Percentiles rank a stretch among this genome's conserved stretches.
Conservation (phyloP, 2,797 vertebrate genomes). For the Novumbra hubbsi region DNA sequence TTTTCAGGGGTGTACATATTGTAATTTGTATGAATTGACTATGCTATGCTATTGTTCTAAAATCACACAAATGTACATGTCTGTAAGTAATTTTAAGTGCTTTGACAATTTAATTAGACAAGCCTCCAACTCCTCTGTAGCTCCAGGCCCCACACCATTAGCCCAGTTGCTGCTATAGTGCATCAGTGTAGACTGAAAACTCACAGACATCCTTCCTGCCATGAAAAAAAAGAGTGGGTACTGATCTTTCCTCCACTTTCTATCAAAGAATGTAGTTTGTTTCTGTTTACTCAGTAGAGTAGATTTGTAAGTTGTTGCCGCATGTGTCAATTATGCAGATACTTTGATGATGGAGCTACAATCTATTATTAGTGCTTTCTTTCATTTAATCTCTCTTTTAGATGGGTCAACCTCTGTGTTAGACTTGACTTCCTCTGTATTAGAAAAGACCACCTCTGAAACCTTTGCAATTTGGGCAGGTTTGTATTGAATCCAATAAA, state of each 20-base stretch:
- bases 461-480: not conserved
- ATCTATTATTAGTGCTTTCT: not conserved
- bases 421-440: not conserved
- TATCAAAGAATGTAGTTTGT: not conserved
- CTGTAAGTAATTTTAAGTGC: not conserved
- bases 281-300: constrained; percentile 25
- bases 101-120: not conserved
- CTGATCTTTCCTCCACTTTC: not conserved
- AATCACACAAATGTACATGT: not conserved
- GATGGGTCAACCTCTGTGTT: not conserved
- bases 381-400: not conserved
- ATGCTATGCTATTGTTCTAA: not conserved
- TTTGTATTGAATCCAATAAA: constrained; percentile 1
- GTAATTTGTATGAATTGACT: not conserved
- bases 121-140: not conserved
- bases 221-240: not conserved
- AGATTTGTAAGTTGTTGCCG: constrained; percentile 36
- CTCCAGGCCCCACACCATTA: not conserved
- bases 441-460: not conserved
- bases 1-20: too few relatives aligned
- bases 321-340: not conserved
- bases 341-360: not conserved
- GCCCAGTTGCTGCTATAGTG: not conserved
- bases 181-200: not conserved
- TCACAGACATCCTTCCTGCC: not conserved